Conservation (phyloP, 2,797 vertebrate species). For the Coluber constrictor region DNA sequence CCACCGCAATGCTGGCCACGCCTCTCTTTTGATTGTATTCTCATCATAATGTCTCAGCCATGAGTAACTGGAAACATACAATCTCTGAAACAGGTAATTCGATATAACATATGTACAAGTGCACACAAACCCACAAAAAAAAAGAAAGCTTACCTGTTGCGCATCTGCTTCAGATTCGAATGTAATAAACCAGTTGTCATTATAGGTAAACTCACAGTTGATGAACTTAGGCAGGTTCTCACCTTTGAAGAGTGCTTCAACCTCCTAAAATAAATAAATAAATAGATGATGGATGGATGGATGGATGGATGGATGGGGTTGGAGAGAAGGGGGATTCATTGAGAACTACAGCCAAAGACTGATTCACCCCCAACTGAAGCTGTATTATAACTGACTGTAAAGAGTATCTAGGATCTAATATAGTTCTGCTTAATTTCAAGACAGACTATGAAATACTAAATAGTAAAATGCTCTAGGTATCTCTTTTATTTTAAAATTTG, state of each 20-base stretch:
- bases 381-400: too few relatives aligned
- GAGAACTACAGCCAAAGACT: too few relatives aligned
- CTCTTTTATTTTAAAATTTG: too few relatives aligned
- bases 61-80: neutral
- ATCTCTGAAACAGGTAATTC: neutral
- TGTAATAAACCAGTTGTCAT: conserved; percentile 96
- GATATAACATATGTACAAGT: neutral
- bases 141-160: conserved; percentile 80
- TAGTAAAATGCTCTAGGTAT: too few relatives aligned
- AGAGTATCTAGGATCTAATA: too few relatives aligned
- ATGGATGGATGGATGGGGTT: too few relatives aligned
- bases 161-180: conserved; percentile 92
- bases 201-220: conserved; percentile 95
- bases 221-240: conserved; percentile 88
- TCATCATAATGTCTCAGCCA: neutral
- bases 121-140: neutral
- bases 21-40: neutral
- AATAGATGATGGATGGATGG: too few relatives aligned
- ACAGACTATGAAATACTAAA: too few relatives aligned
- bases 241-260: conserved; percentile 89
- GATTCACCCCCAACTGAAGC: too few relatives aligned
- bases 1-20: too few relatives aligned
- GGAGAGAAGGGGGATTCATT: too few relatives aligned
- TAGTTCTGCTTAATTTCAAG: too few relatives aligned
- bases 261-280: conserved; percentile 76